Conservation (phyloP, 2,797 vertebrate species). For the Sorex maritimensis region DNA sequence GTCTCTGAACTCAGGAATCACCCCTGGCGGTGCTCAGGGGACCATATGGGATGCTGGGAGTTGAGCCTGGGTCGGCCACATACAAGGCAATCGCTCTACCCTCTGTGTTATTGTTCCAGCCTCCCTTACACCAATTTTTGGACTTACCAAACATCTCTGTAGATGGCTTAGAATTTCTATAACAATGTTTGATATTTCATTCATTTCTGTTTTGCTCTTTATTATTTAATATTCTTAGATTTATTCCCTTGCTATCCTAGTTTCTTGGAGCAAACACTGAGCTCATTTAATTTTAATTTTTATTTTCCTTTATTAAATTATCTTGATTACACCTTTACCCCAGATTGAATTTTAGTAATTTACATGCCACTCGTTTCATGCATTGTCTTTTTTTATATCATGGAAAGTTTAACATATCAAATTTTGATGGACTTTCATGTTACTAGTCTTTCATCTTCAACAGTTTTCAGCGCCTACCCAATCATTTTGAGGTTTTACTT, state of each 20-base stretch:
- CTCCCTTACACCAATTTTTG: background rate
- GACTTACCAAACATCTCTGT: background rate
- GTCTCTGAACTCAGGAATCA: too few species aligned
- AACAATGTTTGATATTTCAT: background rate
- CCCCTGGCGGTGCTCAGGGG: too few species aligned
- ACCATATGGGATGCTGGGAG: too few species aligned
- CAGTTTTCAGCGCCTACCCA: background rate
- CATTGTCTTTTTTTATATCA: background rate
- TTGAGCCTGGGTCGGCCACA: too few species aligned
- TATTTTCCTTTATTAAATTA: background rate
- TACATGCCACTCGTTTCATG: background rate
- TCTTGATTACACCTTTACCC: background rate
- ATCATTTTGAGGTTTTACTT: background rate
- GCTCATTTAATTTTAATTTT: background rate
- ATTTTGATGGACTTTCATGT: background rate
- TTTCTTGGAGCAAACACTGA: background rate
- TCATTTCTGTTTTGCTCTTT: background rate
- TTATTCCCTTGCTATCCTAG: background rate
- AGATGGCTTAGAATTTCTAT: too few species aligned
- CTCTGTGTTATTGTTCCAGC: too few species aligned
- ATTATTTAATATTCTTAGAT: background rate
- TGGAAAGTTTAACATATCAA: background rate
- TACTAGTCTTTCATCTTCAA: background rate
- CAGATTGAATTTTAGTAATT: background rate
- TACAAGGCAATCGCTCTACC: too few species aligned